phyloP scores from a whole-genome alignment of 2,888 invertebrate genomes.

The Hypomecis atomaria region DNA sequence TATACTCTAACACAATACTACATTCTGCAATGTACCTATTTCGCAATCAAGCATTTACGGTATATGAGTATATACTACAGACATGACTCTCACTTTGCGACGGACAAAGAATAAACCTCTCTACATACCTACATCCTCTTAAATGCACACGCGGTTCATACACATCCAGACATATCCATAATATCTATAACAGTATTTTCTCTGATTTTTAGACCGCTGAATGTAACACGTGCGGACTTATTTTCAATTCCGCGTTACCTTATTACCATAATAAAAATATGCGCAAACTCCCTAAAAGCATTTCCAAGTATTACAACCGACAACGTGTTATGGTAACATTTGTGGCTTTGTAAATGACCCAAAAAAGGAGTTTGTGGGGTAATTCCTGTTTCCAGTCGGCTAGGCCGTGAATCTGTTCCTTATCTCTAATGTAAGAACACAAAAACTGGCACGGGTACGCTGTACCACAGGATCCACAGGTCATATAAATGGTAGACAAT shows the following conservation, averaged over 20 bases:
- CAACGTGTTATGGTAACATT: slow-evolving; percentile 8
- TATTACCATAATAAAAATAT: slow-evolving; percentile 18
- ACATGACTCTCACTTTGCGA: no score
- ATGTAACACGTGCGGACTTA: slow-evolving; percentile 6
- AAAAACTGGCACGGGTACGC: slow-evolving; percentile 9
- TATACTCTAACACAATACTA: no score
- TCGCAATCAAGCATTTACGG: no score
- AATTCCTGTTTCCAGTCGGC: slow-evolving; percentile 5
- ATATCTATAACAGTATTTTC: not conserved
- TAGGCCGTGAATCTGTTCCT: slow-evolving; percentile 2
- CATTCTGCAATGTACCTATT: no score
- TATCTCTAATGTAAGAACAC: slow-evolving; percentile 9
- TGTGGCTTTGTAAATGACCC: slow-evolving; percentile 16
- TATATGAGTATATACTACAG: no score
- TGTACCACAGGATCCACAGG: no score
- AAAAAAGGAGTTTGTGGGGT: slow-evolving; percentile 10
- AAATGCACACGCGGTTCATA: no score
- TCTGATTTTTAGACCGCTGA: not conserved
- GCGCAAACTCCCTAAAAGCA: slow-evolving; percentile 20
- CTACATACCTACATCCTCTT: no score
- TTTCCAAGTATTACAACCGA: slow-evolving; percentile 8
- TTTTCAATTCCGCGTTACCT: slow-evolving; percentile 11
- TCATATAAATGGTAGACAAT: no score
- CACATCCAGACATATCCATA: no score
- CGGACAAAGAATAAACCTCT: no score